Conservation (phyloP, 2,113 vertebrate genomes). For the Saguinus midas region DNA sequence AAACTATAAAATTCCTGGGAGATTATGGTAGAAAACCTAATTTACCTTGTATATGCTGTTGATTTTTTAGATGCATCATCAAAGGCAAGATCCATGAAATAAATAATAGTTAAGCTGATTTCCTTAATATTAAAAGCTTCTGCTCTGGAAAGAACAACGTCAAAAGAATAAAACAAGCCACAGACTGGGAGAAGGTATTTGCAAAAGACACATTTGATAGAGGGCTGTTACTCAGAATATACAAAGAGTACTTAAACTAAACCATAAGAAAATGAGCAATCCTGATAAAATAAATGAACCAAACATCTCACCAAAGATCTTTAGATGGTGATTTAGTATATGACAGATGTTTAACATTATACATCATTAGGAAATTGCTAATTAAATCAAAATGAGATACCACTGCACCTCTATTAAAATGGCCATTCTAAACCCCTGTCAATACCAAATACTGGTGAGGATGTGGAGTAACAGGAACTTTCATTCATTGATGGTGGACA, state of each 20-base stretch:
- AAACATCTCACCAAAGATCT: not conserved
- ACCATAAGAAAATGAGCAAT: not conserved
- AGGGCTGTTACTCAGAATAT: not conserved
- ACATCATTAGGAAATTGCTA: not conserved
- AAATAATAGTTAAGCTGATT: not conserved
- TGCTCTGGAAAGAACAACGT: not conserved
- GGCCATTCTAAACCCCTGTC: not conserved
- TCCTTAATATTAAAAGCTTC: not conserved
- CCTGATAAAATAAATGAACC: not conserved
- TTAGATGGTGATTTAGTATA: not conserved
- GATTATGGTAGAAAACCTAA: not conserved
- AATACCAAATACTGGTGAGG: not conserved
- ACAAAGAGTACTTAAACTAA: not conserved
- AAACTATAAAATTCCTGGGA: not conserved
- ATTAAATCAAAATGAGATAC: not conserved
- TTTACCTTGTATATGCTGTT: not conserved
- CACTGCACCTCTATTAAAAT: not conserved
- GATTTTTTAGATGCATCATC: not conserved
- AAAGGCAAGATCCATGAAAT: not conserved
- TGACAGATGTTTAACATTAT: not conserved
- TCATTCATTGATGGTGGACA: not conserved
- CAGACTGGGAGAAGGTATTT: not conserved
- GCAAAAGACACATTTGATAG: not conserved
- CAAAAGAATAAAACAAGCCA: not conserved
- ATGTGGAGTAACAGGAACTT: not conserved